Evolutionary conservation across 2,797 vertebrate genomes (phyloP), one percentile per base, ranked within the genome.

Genomic region (Staurois parvus): DNA sequence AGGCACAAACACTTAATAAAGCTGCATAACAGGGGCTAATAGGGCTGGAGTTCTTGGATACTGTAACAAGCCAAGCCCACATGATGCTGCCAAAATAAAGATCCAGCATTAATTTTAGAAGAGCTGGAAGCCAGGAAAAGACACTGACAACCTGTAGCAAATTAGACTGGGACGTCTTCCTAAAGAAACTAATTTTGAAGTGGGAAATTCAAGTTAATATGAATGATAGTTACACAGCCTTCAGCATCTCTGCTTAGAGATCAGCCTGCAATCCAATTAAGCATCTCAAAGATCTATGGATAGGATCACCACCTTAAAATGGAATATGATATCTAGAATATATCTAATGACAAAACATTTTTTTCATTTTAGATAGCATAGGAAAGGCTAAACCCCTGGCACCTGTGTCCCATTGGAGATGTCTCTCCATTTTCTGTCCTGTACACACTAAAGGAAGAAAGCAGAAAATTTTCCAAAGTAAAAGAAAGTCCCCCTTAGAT

Each of bases 1-100:
- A 66, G 10, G 64, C 64, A 28, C 64, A 66, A 66, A 66, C 64
- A 66, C 64, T 66, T 66, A 66, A 66, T 66, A 66, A 66, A 66
- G 64, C 28, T 66, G 26, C 10, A 29, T 66, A 66, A 59, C 21
- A 24, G 52, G 64, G 28, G 26, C 64, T 66, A 66, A 66, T 66
- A 26, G 64, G 28, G 10, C 64, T 26, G 64, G 64, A 66, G 64
- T 66, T 28, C 26, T 66, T 66, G 28, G 64, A 66, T 21, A 15
- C 4, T 66, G 26, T 66, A 66, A 29, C n/a, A 66, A 66, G 28
- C 64, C 64, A 66, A 19, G 64, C 28, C 64, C 28, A 29, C n/a
- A 26, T 2, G 1, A 28, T 26, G 26, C n/a, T 66, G 64, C 64
- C 64, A 66, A 66, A 66, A 29, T 28, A 66, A 66, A 26, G 64